Percentiles rank a stretch among this genome's conserved stretches.
Conservation (phyloP, 2,113 vertebrate species). For the Eptesicus fuscus region DNA sequence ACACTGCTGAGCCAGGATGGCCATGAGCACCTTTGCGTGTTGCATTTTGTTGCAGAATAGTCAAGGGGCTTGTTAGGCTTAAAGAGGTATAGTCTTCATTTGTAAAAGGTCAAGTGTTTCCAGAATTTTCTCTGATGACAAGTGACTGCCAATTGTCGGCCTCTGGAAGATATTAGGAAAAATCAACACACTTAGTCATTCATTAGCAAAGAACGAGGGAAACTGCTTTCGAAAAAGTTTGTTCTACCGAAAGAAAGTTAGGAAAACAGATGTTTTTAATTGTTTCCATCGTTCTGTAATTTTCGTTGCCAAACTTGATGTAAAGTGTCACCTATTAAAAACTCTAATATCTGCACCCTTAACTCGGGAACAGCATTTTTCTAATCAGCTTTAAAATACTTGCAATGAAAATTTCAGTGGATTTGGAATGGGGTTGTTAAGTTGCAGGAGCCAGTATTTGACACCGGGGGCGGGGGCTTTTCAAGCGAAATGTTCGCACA, state of each 20-base stretch:
- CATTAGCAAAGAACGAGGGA: neutral
- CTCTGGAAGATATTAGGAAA: neutral
- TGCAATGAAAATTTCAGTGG: neutral
- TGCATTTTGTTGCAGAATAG: neutral
- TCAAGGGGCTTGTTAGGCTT: neutral
- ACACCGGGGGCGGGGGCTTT: neutral
- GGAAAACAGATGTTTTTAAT: neutral
- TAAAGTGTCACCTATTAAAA: neutral
- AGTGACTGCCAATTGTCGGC: neutral
- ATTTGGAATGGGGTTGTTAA: neutral
- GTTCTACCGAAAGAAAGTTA: neutral
- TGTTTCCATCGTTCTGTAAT: neutral
- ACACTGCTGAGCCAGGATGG: fast-evolving
- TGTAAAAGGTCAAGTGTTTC: neutral
- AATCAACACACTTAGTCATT: neutral
- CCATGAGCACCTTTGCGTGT: fast-evolving
- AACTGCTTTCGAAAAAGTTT: neutral
- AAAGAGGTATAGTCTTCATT: neutral
- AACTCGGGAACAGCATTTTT: neutral
- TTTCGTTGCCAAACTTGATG: neutral
- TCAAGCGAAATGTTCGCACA: too few relatives aligned
- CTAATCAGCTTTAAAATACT: neutral
- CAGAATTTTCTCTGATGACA: neutral
- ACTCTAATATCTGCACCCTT: neutral
- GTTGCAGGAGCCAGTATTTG: too few relatives aligned